Percentiles rank a stretch among this genome's conserved stretches.
These are phyloP conservation scores for Macaria liturata DNA, from an alignment of 2,888 invertebrate species.

Conservation along the genomic window DNA sequence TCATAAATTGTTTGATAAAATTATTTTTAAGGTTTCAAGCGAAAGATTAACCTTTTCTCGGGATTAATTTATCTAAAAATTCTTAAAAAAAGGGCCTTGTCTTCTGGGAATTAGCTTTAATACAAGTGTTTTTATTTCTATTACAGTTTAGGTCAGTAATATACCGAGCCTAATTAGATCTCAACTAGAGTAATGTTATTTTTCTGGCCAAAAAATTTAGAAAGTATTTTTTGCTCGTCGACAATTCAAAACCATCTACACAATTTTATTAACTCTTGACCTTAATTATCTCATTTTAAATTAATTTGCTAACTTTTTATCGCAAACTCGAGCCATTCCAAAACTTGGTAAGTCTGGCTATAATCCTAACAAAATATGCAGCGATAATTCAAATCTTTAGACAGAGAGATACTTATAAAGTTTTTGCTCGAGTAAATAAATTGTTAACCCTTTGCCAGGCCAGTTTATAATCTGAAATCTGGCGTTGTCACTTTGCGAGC, in stretches of 20 bases:
- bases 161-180: too few species aligned
- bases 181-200: too few species aligned
- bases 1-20: constrained; percentile 65
- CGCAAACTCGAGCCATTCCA: not conserved
- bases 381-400: constrained; percentile 30
- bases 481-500: constrained; percentile 52
- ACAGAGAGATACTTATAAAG: constrained; percentile 27
- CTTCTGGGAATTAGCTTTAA: too few species aligned
- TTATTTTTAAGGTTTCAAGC: constrained; percentile 53
- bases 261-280: not conserved
- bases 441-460: constrained; percentile 39
- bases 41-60: constrained; percentile 32
- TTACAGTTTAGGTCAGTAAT: too few species aligned
- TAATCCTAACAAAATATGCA: constrained; percentile 21
- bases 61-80: constrained; percentile 17
- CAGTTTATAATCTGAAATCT: constrained; percentile 49
- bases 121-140: too few species aligned
- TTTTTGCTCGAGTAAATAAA: constrained; percentile 32
- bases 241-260: too few species aligned
- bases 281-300: not conserved
- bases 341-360: constrained; percentile 11
- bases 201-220: too few species aligned
- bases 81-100: not conserved
- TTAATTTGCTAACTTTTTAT: constrained; percentile 1
- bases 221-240: too few species aligned